These are phyloP conservation scores for Chloropsis cyanopogon DNA, from an alignment of 2,113 vertebrate species.

Conservation along the genomic window DNA sequence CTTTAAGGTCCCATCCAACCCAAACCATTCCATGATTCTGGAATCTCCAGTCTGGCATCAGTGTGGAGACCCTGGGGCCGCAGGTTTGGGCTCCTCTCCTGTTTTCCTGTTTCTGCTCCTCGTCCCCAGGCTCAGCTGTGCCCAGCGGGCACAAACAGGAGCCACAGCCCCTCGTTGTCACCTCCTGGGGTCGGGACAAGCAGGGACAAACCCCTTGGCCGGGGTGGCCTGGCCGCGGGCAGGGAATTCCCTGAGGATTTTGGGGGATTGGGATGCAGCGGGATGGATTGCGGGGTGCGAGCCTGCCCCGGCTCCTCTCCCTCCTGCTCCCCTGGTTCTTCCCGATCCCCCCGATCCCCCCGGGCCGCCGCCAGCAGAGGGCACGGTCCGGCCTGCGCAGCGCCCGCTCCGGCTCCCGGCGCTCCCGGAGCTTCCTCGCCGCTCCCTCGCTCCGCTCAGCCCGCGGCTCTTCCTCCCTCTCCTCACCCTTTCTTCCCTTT, in stretches of 20 bases:
- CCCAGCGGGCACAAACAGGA: neutral
- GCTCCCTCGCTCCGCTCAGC: neutral
- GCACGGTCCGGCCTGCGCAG: constrained; percentile 21
- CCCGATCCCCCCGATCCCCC: neutral
- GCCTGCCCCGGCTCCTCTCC: neutral
- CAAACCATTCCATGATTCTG: neutral
- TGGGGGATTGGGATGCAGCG: rapidly evolving
- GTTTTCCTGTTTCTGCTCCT: neutral
- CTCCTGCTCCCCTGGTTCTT: rapidly evolving
- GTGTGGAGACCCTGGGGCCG: neutral
- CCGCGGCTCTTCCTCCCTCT: neutral
- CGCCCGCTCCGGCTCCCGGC: neutral
- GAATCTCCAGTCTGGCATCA: neutral
- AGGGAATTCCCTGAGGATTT: rapidly evolving
- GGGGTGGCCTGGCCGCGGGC: rapidly evolving
- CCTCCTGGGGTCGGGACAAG: neutral
- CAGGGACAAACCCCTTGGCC: rapidly evolving
- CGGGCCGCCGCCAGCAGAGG: constrained; percentile 50
- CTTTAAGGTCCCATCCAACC: neutral
- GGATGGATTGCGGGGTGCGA: rapidly evolving
- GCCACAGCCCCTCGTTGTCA: rapidly evolving
- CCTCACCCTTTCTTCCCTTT: neutral
- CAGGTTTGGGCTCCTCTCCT: neutral
- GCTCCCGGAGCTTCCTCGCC: neutral
- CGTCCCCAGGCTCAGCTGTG: rapidly evolving